Conservation (phyloP, 2,888 invertebrate species). For the Hirtodrosophila cameraria region DNA sequence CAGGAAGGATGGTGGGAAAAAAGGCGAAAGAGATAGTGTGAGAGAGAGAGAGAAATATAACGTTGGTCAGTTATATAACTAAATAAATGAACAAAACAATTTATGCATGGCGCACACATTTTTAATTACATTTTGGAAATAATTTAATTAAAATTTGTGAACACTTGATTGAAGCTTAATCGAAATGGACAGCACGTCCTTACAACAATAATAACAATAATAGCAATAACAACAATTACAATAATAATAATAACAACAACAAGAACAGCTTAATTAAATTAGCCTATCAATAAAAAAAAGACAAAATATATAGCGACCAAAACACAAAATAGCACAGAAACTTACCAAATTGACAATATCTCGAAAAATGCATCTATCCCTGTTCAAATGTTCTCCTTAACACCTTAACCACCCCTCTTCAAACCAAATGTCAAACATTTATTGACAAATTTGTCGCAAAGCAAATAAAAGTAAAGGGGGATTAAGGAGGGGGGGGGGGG, state of each 20-base stretch:
- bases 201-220: constrained; percentile 17
- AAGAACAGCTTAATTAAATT: constrained; percentile 66
- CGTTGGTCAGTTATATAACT: constrained; percentile 29
- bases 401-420: background rate
- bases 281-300: constrained; percentile 48
- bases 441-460: constrained; percentile 56
- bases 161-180: constrained; percentile 81
- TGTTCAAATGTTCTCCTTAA: background rate
- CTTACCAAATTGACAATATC: constrained; percentile 64
- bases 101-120: constrained; percentile 76
- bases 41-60: background rate
- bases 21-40: background rate
- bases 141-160: constrained; percentile 81
- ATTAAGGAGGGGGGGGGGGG: too few species aligned
- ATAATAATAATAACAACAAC: constrained; percentile 29
- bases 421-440: constrained; percentile 47
- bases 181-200: constrained; percentile 50
- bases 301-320: background rate
- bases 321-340: constrained; percentile 34
- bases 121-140: constrained; percentile 80
- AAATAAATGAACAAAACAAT: constrained; percentile 76
- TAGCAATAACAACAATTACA: constrained; percentile 19
- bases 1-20: background rate
- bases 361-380: constrained; percentile 49
- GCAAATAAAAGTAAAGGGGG: constrained; percentile 39